phyloP scores from a whole-genome alignment of 2,888 invertebrate genomes.

The Crepidodera aurea region DNA sequence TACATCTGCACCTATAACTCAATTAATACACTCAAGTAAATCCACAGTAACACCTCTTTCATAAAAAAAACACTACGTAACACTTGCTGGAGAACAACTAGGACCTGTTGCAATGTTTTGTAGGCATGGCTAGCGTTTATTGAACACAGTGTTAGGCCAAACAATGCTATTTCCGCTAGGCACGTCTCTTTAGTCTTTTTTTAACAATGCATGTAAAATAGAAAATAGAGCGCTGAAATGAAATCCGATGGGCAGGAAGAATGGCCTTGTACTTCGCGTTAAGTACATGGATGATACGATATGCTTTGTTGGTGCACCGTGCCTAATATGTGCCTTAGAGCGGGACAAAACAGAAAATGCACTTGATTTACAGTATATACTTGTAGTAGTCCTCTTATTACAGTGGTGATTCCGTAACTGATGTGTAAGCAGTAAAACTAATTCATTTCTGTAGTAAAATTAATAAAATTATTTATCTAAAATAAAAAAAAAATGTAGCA shows the following conservation, averaged over 20 bases:
- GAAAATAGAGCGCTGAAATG: constrained; percentile 37
- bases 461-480: too few species aligned
- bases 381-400: too few species aligned
- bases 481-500: too few species aligned
- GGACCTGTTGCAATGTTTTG: neutral
- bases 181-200: constrained; percentile 28
- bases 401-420: too few species aligned
- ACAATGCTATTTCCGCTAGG: constrained; percentile 38
- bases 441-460: too few species aligned
- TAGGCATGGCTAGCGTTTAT: constrained; percentile 11
- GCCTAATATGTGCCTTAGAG: constrained; percentile 4
- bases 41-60: neutral
- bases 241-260: constrained; percentile 34
- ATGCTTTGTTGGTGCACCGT: constrained; percentile 5
- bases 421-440: too few species aligned
- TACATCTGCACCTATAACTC: too few species aligned
- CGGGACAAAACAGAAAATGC: too few species aligned
- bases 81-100: constrained; percentile 14
- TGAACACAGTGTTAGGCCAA: constrained; percentile 9
- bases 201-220: constrained; percentile 36
- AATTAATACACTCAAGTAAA: constrained; percentile 1
- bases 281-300: constrained; percentile 8
- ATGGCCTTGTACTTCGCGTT: constrained; percentile 32
- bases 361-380: too few species aligned
- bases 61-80: neutral